A percentile compares a stretch with the other conserved stretches of the same genome.
These are phyloP conservation scores for Chiloscyllium plagiosum DNA, from an alignment of 2,113 vertebrate species.

Conservation along the genomic window DNA sequence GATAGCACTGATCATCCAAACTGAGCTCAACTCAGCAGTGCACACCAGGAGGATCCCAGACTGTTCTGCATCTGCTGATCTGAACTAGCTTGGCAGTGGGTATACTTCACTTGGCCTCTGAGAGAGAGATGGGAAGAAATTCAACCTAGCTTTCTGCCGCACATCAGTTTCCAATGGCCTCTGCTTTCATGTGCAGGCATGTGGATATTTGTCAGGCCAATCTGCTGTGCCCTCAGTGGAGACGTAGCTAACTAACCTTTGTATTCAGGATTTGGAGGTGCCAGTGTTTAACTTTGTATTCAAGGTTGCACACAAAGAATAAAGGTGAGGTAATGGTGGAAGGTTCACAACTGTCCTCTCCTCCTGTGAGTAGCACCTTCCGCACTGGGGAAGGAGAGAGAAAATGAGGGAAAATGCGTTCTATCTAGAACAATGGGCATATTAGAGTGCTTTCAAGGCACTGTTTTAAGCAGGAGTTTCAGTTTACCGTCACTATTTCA, in stretches of 20 bases:
- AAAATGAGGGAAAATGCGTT: not conserved
- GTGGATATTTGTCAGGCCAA: not conserved
- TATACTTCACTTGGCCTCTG: not conserved
- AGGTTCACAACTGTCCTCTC: not conserved
- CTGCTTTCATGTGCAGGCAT: not conserved
- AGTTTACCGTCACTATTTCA: not conserved
- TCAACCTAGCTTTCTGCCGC: not conserved
- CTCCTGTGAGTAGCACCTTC: not conserved
- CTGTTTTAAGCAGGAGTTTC: not conserved
- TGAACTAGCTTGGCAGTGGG: not conserved
- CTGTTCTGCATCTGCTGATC: not conserved
- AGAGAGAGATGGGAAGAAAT: not conserved
- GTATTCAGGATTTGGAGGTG: no score
- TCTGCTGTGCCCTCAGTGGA: not conserved
- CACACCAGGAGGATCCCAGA: not conserved
- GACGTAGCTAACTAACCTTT: not conserved
- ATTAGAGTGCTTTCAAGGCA: not conserved
- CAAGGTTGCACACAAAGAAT: no score
- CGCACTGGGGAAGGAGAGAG: not conserved
- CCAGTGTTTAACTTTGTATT: no score
- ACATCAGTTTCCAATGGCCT: not conserved
- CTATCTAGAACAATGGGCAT: not conserved
- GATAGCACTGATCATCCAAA: not conserved
- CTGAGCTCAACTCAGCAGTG: not conserved
- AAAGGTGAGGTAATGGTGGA: not conserved